These are phyloP conservation scores for Lates calcarifer DNA, from an alignment of 2,113 vertebrate species.

Conservation along the genomic window DNA sequence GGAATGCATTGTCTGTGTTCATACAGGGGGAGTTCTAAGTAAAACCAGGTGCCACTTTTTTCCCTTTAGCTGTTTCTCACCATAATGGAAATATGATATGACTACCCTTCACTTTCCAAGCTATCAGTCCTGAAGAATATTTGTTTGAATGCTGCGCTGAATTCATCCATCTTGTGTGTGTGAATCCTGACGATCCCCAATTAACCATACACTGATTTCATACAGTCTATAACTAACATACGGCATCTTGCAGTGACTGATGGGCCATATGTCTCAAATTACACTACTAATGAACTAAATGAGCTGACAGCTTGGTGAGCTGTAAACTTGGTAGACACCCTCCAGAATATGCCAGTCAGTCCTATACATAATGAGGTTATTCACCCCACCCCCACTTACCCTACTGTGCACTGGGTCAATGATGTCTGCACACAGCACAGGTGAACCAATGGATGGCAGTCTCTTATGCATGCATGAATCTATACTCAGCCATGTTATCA, in stretches of 20 bases:
- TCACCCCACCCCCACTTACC: background rate
- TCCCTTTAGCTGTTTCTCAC: background rate
- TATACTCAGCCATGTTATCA: background rate
- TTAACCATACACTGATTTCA: constrained; percentile 19
- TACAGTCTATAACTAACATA: constrained; percentile 29
- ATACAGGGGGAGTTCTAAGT: background rate
- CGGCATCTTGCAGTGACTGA: constrained; percentile 38
- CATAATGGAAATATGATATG: background rate
- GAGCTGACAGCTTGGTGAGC: constrained; percentile 60
- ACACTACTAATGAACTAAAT: constrained; percentile 44
- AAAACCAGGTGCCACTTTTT: background rate
- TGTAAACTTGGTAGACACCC: constrained; percentile 51
- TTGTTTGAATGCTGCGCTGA: background rate
- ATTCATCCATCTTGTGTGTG: background rate
- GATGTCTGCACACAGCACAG: background rate
- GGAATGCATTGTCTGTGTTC: background rate
- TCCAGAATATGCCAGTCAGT: constrained; percentile 59
- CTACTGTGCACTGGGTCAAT: background rate
- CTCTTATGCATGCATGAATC: constrained; percentile 1
- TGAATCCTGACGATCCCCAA: constrained; percentile 15
- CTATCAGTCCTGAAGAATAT: constrained; percentile 12
- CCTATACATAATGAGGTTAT: constrained; percentile 46
- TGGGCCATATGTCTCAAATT: constrained; percentile 45
- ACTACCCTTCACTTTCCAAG: background rate
- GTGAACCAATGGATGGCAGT: background rate